These are phyloP conservation scores for Neotoma lepida DNA, from an alignment of 2,113 vertebrate species.

Conservation along the genomic window DNA sequence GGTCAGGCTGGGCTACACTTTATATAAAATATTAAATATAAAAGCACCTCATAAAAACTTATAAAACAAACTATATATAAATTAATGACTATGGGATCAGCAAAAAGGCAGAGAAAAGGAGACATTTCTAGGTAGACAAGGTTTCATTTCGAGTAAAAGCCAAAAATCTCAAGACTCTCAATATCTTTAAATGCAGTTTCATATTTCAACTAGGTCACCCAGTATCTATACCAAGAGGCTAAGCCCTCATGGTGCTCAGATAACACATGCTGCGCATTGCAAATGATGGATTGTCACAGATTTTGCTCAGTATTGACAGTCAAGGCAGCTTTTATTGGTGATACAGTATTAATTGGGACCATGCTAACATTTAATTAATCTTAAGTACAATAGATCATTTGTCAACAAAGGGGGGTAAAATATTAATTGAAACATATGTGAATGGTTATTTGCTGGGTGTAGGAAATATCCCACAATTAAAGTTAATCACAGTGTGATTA, in stretches of 20 bases:
- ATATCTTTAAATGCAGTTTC: slow-evolving; percentile 5
- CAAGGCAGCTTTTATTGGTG: slow-evolving; percentile 58
- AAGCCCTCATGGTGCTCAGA: background rate
- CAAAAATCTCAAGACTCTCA: slow-evolving; percentile 5
- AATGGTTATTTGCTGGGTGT: slow-evolving; percentile 61
- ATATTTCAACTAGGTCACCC: background rate
- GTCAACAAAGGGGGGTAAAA: slow-evolving; percentile 69
- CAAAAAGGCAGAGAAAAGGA: background rate
- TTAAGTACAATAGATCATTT: slow-evolving; percentile 69
- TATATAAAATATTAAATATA: background rate
- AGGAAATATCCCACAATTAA: slow-evolving; percentile 66
- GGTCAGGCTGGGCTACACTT: background rate
- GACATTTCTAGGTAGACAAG: background rate
- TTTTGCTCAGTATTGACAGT: slow-evolving; percentile 70
- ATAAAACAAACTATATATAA: background rate
- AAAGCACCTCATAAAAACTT: background rate
- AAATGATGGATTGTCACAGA: slow-evolving; percentile 32
- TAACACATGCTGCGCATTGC: background rate
- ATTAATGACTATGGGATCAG: background rate
- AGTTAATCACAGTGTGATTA: slow-evolving; percentile 69
- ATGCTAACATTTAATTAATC: slow-evolving; percentile 73
- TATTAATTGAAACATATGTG: slow-evolving; percentile 69
- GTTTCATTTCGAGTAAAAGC: slow-evolving; percentile 14
- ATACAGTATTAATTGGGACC: slow-evolving; percentile 68
- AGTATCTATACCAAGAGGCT: background rate